Evolutionary conservation across 2,113 vertebrate species (phyloP).

Genomic region (Glaucomys volans): DNA sequence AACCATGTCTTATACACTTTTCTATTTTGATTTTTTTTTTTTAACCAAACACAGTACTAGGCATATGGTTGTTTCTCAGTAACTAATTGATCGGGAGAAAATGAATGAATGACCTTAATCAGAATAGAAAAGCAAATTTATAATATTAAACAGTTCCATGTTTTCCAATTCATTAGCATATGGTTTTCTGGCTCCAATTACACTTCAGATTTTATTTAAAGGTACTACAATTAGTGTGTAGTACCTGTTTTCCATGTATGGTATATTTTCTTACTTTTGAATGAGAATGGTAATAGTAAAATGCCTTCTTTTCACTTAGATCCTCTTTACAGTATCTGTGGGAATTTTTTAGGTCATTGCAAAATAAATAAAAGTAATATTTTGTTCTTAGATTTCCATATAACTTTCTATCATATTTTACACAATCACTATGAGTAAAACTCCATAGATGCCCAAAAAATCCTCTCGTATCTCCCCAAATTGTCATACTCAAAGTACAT

Average conservation of each 20-base stretch:
- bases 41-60: not conserved
- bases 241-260: not conserved
- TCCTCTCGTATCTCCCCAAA: not conserved
- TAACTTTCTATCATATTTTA: not conserved
- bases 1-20: not conserved
- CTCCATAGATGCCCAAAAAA: not conserved
- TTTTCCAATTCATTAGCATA: conserved; percentile 38
- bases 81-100: conserved; percentile 31
- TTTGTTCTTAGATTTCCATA: not conserved
- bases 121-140: not conserved
- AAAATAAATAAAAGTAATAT: not conserved
- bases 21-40: not conserved
- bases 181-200: conserved; percentile 25
- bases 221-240: not conserved
- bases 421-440: not conserved
- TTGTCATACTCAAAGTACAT: not conserved
- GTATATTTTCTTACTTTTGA: conserved; percentile 11
- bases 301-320: not conserved
- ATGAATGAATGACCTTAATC: conserved; percentile 19
- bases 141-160: not conserved
- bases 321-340: not conserved
- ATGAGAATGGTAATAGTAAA: not conserved
- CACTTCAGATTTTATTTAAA: conserved; percentile 53
- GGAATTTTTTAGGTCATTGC: not conserved
- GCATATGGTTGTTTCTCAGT: not conserved